Evolutionary conservation across 2,888 invertebrate genomes (phyloP), one percentile per base, ranked within the genome.

Genomic region (Ceramica pisi): DNA sequence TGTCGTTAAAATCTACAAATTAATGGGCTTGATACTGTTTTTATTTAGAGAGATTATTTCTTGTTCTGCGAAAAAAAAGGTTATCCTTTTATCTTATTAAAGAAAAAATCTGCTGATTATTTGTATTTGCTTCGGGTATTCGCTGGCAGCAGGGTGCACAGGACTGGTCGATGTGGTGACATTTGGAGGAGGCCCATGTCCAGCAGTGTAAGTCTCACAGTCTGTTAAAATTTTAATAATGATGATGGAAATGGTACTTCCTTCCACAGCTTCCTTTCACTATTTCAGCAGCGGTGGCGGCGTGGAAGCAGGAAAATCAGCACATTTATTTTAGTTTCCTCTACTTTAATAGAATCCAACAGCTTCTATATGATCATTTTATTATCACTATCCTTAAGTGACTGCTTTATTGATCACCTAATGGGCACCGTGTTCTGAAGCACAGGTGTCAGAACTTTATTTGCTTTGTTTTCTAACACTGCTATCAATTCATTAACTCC

Each of bases 381-480:
- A 80, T 81, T 80, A 81, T 10, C 77, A 57, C 71, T 3, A 56
- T 70, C 35, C 57, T 60, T 67, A 31, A 35, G 35, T 61, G 26
- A 68, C 41, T 62, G 31, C 41, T 75, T 53, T 73, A 51, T 65
- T 69, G 72, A 76, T 66, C 71, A 67, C 55, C 60, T 68, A 80
- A 76, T 79, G 79, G 74, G 31, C 14, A 61, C 63, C 60, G 48
- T 56, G 70, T 66, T 53, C 21, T 44, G 63, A 77, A 12, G 26
- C 75, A 72, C 81, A 84, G 84, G 75, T 84, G 84, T 74, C 53
- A 60, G 63, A 56, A 64, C 31, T 61, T 50, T 83, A 60, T 85
- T 86, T 86, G 78, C 65, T 77, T 65, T 78, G 60, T 78, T 75
- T 82, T 82, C 77, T 83, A 76, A 80, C 82, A 79, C 74, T 64